phyloP scores from a whole-genome alignment of 2,113 vertebrate genomes.

The Phainopepla nitens region DNA sequence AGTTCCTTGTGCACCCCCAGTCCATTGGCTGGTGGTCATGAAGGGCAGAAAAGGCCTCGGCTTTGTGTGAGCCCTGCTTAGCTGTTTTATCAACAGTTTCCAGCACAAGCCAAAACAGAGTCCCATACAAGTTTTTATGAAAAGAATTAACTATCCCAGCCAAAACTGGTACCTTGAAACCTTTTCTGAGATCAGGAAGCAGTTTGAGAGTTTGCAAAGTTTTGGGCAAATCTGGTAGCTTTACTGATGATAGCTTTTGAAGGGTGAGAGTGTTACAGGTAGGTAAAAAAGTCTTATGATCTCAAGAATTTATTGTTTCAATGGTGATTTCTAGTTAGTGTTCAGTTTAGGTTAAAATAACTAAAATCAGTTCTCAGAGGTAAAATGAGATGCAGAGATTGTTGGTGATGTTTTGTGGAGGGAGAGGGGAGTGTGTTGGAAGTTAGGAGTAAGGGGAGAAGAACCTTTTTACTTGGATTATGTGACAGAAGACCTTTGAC shows the following conservation, averaged over 20 bases:
- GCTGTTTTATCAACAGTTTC: background rate
- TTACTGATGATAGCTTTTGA: background rate
- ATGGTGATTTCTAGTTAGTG: background rate
- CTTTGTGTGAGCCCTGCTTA: background rate
- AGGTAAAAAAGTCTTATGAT: background rate
- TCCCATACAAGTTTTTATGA: background rate
- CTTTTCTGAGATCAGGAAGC: background rate
- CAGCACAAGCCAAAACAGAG: background rate
- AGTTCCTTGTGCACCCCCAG: background rate
- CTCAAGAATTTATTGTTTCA: background rate
- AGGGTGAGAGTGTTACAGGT: background rate
- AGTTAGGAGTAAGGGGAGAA: background rate
- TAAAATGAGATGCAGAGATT: background rate
- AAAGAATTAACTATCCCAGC: background rate
- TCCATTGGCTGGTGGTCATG: background rate
- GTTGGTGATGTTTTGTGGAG: background rate
- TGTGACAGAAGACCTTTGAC: background rate
- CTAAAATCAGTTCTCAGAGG: background rate
- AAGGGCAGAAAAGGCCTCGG: background rate
- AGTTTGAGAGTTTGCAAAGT: background rate
- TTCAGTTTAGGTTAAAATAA: background rate
- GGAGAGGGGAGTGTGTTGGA: background rate
- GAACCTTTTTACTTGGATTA: background rate
- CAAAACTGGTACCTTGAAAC: background rate
- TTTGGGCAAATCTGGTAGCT: background rate